Base-by-base conservation (phyloP, 2,888 invertebrate species). In the Lissocephala sabroskyi region DNA sequence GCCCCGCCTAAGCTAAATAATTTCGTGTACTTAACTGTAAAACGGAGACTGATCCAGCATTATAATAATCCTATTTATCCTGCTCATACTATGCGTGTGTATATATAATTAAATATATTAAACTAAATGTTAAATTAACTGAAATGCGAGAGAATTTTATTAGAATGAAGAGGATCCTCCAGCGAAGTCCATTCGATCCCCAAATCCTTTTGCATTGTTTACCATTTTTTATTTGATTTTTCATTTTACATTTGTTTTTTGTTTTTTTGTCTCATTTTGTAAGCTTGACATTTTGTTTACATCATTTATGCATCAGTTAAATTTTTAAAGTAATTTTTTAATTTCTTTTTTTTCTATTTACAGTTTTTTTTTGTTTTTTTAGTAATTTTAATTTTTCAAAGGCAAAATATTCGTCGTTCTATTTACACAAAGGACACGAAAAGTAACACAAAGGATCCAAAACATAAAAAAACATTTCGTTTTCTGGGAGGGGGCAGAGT, bases 161-260 rank as follows among this genome's bases (percentile, higher is more conserved):
- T 23, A 23, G 23, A 23, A 23, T 23, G 3, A 7, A 23, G 7
- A 23, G 7, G 23, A 23, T 7, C 7, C 7, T 23, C 23, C 4
- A 5, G 23, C 7, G 4, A 23, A 23, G 23, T 23, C 7, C 23
- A 23, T 5, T 23, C 3, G 23, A 23, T 23, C 23, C 23, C 23
- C 23, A 5, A 23, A 23, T 23, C 23, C 4, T 30, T 30, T 30
- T 56, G 29, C 42, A 56, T 41, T 65, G 41, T 65, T 74, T 62
- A 63, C 61, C 52, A 56, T 75, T 67, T 65, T 56, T 70, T 71
- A 67, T 68, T 75, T 59, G 56, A 59, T 68, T 70, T 67, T 67
- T 40, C 63, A 46, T 66, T 67, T 74, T 74, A 70, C 66, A 74
- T 50, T 4, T 14, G 5, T 32, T 4, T 11, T 32, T 18, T 41